phyloP scores from a whole-genome alignment of 2,797 vertebrate genomes.

The Coracias cyanogaster region DNA sequence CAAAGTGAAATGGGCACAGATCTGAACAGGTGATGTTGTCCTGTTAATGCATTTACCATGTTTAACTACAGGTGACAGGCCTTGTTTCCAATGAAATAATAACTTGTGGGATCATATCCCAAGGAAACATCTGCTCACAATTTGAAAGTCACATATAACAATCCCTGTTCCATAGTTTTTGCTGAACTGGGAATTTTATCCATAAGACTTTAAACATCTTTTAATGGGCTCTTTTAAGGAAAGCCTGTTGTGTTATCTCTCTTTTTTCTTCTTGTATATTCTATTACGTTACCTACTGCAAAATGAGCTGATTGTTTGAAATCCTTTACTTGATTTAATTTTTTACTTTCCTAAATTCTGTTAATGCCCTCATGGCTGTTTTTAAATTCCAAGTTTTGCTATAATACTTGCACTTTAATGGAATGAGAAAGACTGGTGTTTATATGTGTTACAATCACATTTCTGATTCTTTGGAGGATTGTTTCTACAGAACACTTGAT shows the following conservation, averaged over 20 bases:
- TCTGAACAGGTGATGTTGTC: neutral
- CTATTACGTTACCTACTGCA: neutral
- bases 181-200: neutral
- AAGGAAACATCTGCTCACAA: neutral
- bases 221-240: neutral
- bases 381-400: neutral
- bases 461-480: neutral
- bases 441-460: neutral
- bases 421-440: neutral
- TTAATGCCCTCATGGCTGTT: neutral
- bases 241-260: neutral
- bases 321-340: neutral
- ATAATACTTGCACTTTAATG: neutral
- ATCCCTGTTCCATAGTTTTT: neutral
- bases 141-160: neutral
- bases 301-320: neutral
- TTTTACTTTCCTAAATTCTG: neutral
- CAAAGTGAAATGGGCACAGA: neutral
- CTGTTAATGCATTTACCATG: constrained; percentile 6
- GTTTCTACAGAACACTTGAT: neutral
- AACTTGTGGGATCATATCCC: neutral
- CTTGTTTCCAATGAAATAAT: constrained; percentile 6
- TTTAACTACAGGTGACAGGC: neutral
- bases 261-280: neutral
- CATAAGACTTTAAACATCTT: neutral